A percentile compares a stretch with the other conserved stretches of the same genome.
These are phyloP conservation scores for Acrocephalus scirpaceus DNA, from an alignment of 2,797 vertebrate genomes.

Conservation along the genomic window DNA sequence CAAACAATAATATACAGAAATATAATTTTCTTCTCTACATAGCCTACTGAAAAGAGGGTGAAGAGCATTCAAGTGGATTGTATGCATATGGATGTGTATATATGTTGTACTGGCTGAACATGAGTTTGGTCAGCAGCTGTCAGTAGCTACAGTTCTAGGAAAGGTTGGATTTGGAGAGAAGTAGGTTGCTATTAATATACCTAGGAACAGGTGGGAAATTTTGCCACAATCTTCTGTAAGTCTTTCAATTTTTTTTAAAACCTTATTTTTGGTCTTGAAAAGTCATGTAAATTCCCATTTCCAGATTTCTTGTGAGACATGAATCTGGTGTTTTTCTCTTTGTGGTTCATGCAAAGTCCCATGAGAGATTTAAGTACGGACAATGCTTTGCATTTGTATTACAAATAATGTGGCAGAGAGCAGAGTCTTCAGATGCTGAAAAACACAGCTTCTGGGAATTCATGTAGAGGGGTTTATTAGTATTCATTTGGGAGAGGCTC, in stretches of 20 bases:
- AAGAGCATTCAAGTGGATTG: not conserved
- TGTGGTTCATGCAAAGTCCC: not conserved
- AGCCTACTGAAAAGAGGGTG: not conserved
- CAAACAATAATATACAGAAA: not conserved
- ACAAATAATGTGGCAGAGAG: not conserved
- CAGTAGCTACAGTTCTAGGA: not conserved
- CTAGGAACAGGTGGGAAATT: not conserved
- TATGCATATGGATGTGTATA: not conserved
- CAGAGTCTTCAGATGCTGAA: not conserved
- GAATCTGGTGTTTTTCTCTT: not conserved
- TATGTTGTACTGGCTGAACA: not conserved
- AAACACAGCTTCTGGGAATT: not conserved
- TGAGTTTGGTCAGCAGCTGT: constrained; percentile 5
- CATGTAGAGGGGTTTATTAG: not conserved
- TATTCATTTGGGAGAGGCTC: not conserved
- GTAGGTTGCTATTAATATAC: not conserved
- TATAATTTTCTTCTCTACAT: not conserved
- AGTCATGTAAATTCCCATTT: not conserved
- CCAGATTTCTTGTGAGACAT: not conserved
- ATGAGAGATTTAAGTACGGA: not conserved
- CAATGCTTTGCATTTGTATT: not conserved
- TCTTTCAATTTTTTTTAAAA: not conserved
- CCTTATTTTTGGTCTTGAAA: not conserved
- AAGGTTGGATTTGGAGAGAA: not conserved
- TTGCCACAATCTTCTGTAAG: not conserved